Base-by-base conservation (phyloP, 2,797 vertebrate species). In the Setipinna tenuifilis region DNA sequence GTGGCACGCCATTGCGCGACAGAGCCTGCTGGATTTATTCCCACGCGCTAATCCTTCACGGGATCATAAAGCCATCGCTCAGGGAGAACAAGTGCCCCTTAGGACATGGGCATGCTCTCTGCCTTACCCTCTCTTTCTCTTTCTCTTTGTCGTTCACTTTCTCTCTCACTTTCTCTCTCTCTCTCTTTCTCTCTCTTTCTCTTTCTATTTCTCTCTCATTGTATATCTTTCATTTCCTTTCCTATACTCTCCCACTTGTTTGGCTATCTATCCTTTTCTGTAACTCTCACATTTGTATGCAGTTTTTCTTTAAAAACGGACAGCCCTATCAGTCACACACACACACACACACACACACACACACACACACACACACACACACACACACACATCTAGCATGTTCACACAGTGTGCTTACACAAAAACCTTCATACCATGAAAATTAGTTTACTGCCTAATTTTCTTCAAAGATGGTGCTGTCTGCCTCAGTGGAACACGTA, bases 51-150 rank as follows among this genome's bases (percentile, higher is more conserved):
- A 57, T 75, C 83, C 46, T 28, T 19, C 12, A 6, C 4, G 28
- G 68, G 68, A 84, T 71, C 48, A 35, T 84, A 78, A 57, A 57
- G 50, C 68, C 54, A 71, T 57, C 65, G n/a, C 65, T 57, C 83
- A 84, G 68, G 48, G 25, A 84, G 83, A 84, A 31, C 16, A 19
- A 75, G 28, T n/a, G 68, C 50, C 65, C 65, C 35, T 44, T 71
- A 71, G 65, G 28, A 14, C 28, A 31, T 31, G 12, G 23, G 62
- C 62, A 3, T 28, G 14, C 62, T 7, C 62, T 65, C 62, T 59
- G 17, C 21, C 57, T 59, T 19, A 5, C 58, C 21, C 58, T 21
- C 19, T 21, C 17, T 59, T 19, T 59, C 58, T 21, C 58, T 21
- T 21, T 21, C 58, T 59, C 58, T 21, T 21, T 21, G 0, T 68